These are phyloP conservation scores for Dipodomys spectabilis DNA, from an alignment of 2,113 vertebrate genomes.

Conservation along the genomic window DNA sequence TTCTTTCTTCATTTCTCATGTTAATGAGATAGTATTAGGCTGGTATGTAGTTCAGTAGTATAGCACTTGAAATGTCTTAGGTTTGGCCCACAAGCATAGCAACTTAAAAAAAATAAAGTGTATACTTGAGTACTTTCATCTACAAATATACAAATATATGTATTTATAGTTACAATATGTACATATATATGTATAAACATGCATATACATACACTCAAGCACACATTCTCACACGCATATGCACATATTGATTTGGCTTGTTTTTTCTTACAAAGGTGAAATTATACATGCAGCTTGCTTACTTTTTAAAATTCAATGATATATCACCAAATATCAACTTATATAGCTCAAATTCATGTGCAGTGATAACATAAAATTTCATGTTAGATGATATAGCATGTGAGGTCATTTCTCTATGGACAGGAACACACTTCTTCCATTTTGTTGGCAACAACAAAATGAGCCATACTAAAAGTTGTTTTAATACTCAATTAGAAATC, in stretches of 20 bases:
- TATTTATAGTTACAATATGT: neutral
- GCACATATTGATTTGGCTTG: neutral
- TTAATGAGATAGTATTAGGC: neutral
- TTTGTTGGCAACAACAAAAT: neutral
- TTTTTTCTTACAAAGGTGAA: slow-evolving; percentile 17
- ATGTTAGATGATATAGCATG: neutral
- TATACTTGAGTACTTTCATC: neutral
- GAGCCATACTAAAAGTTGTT: neutral
- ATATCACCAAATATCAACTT: neutral
- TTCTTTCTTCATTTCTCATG: neutral
- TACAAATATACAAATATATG: neutral
- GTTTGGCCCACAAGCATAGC: neutral
- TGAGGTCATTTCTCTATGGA: slow-evolving; percentile 15
- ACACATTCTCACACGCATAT: neutral
- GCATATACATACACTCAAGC: neutral
- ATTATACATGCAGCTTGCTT: neutral
- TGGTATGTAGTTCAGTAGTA: neutral
- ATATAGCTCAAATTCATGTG: slow-evolving; percentile 27
- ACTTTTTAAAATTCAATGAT: slow-evolving; percentile 30
- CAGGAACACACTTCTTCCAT: slow-evolving; percentile 29
- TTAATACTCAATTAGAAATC: slow-evolving; percentile 15
- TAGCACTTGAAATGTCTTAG: neutral
- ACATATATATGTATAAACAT: neutral
- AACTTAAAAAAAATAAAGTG: too few species aligned
- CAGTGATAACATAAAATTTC: neutral